Evolutionary conservation across 2,888 invertebrate genomes (phyloP), one percentile per base, ranked within the genome.

Genomic region (Allophyes oxyacanthae): DNA sequence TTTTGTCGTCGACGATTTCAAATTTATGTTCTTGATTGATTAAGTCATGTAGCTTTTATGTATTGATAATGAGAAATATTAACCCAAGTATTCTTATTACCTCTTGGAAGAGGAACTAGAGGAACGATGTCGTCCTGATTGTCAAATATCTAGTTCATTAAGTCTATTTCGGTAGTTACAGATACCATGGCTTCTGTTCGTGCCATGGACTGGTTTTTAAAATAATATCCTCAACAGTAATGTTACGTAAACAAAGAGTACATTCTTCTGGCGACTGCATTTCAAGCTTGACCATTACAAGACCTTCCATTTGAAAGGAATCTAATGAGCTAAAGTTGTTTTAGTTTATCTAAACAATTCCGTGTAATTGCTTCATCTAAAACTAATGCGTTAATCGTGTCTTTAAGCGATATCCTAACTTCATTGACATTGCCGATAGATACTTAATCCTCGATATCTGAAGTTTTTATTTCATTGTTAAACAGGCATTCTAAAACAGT

Each of bases 381-480:
- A 38, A 52, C 52, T 66, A 66, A 66, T 66, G 65, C 68, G 58
- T 49, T 68, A 58, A 58, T 66, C 58, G 65, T 66, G 65, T 66
- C 37, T 37, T 34, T 10, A 44, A 33, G 13, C 34, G 52, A 63
- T 63, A 63, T 52, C 58, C 41, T 58, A 49, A 63, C 63, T 63
- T 53, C 68, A 68, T 68, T 68, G 48, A 52, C 68, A 52, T 52
- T 28, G 42, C 43, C 6, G 20, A 33, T 30, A 49, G 11, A 25
- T 38, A 32, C 36, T 1, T 58, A 14, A 9, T 25, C 9, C 41
- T 64, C 34, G 44, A 55, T 55, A 50, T 20, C 37, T 61, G 25
- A 6, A 20, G 32, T 36, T 36, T 65, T 55, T 52, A 63, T 57
- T 43, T 57, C 6, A 52, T 48, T 67, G 51, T 54, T 36, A 10